These are phyloP conservation scores for Chymomyza procnemis DNA, from an alignment of 2,888 invertebrate genomes.

Conservation along the genomic window DNA sequence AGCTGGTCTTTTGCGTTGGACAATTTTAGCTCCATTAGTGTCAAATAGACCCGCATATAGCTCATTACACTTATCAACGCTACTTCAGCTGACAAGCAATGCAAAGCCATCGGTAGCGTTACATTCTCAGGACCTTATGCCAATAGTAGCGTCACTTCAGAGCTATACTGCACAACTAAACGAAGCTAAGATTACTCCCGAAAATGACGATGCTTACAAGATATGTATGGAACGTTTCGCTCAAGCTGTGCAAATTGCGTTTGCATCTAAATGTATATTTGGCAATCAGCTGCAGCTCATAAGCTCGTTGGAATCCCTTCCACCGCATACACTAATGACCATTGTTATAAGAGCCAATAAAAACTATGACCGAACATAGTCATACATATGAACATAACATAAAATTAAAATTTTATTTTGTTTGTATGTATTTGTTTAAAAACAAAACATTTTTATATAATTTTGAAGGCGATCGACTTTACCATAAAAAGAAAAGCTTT, in stretches of 20 bases:
- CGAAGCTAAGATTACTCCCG: constrained; percentile 78
- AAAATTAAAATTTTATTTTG: background rate
- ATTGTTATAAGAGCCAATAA: constrained; percentile 84
- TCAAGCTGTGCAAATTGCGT: constrained; percentile 89
- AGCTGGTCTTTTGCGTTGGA: constrained; percentile 89
- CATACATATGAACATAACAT: background rate
- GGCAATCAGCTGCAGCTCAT: constrained; percentile 87
- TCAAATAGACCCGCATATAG: constrained; percentile 79
- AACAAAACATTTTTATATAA: too few species aligned
- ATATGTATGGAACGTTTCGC: constrained; percentile 86
- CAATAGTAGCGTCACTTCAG: constrained; percentile 79
- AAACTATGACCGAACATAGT: constrained; percentile 38
- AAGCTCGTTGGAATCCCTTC: constrained; percentile 82
- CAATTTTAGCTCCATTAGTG: constrained; percentile 84
- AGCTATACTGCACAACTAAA: constrained; percentile 77
- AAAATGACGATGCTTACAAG: constrained; percentile 79
- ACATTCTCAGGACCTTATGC: constrained; percentile 82
- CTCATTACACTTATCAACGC: constrained; percentile 84
- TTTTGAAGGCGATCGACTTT: too few species aligned
- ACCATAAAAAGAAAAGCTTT: too few species aligned
- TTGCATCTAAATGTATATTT: constrained; percentile 88
- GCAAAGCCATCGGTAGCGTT: constrained; percentile 82
- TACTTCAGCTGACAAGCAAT: constrained; percentile 80
- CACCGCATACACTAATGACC: constrained; percentile 82
- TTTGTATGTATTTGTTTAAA: too few species aligned